These are phyloP conservation scores for Dryococelus australis DNA, from an alignment of 2,888 invertebrate species.

Conservation along the genomic window DNA sequence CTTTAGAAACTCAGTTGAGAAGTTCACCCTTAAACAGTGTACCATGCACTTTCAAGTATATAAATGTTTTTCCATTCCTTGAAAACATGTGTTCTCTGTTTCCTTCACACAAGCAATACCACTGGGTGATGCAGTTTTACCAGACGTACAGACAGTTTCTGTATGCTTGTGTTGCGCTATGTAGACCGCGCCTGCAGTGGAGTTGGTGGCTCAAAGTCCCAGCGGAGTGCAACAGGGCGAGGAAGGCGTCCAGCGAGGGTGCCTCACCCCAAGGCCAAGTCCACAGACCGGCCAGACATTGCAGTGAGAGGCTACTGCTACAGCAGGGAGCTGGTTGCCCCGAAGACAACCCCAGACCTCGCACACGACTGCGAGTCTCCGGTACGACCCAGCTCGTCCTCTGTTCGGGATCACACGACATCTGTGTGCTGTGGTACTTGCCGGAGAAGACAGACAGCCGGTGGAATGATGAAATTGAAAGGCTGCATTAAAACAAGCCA, in stretches of 20 bases:
- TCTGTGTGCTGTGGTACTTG: background rate
- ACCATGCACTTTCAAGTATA: too few relatives aligned
- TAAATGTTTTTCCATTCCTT: too few relatives aligned
- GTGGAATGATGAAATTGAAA: too few relatives aligned
- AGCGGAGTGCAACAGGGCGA: background rate
- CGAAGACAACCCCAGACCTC: background rate
- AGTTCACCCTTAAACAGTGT: too few relatives aligned
- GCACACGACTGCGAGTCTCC: background rate
- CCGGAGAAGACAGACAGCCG: too few relatives aligned
- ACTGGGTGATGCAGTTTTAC: too few relatives aligned
- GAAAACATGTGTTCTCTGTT: too few relatives aligned
- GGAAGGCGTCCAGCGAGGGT: background rate
- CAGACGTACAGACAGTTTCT: too few relatives aligned
- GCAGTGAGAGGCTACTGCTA: slow-evolving; percentile 30
- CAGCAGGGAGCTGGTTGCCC: slow-evolving; percentile 19
- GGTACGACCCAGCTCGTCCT: background rate
- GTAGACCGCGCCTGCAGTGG: background rate
- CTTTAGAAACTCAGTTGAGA: too few relatives aligned
- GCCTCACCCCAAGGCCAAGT: slow-evolving; percentile 22
- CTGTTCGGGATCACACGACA: background rate
- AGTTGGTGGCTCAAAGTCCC: slow-evolving; percentile 31
- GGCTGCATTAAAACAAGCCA: too few relatives aligned
- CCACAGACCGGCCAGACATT: slow-evolving; percentile 32
- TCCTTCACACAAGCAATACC: too few relatives aligned
- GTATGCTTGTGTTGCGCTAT: background rate